Evolutionary conservation across 2,113 vertebrate genomes (phyloP).

Genomic region (Dendrocopos noguchii): DNA sequence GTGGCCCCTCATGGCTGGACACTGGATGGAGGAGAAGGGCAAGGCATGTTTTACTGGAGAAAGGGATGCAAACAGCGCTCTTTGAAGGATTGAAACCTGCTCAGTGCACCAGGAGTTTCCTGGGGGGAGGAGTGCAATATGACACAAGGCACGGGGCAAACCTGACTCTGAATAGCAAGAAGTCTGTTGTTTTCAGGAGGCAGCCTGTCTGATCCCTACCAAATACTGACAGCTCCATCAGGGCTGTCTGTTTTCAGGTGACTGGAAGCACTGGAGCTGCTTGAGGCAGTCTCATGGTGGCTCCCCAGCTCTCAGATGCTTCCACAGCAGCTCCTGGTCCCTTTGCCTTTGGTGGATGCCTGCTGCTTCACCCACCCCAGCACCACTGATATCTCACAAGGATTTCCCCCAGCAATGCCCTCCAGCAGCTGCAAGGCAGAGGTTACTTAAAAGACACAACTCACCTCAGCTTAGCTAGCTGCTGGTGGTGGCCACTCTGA

Average conservation of each 20-base stretch:
- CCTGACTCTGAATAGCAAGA: background rate
- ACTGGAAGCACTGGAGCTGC: background rate
- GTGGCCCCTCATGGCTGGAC: background rate
- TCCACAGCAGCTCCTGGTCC: background rate
- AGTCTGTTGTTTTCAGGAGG: background rate
- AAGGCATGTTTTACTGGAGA: background rate
- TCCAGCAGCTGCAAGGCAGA: background rate
- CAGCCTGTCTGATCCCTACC: background rate
- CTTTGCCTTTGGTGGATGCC: background rate
- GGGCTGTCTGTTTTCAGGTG: background rate
- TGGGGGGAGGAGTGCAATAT: background rate
- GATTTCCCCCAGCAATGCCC: accelerated
- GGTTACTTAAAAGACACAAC: accelerated
- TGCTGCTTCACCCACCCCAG: accelerated
- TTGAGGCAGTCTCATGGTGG: background rate
- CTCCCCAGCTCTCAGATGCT: accelerated
- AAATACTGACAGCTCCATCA: background rate
- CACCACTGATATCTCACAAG: accelerated
- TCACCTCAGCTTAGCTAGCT: background rate
- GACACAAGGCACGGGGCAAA: background rate
- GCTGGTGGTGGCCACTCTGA: background rate
- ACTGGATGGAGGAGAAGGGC: background rate
- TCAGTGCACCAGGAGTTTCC: background rate
- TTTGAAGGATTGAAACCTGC: background rate
- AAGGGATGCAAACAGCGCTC: background rate